phyloP scores from a whole-genome alignment of 1,140 invertebrate species.

The Helicoverpa zea region DNA sequence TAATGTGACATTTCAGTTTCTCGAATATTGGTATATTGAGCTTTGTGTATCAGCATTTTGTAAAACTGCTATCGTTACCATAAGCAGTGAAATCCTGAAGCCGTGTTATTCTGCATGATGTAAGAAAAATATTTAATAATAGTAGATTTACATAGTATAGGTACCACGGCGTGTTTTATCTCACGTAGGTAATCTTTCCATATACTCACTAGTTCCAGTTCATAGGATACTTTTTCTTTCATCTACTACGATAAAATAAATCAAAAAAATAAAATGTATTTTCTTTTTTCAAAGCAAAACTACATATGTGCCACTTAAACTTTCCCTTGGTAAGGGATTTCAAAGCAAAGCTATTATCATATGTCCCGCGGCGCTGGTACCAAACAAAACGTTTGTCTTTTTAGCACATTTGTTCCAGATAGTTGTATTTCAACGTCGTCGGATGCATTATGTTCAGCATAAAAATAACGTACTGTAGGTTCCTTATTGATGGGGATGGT shows the following conservation, averaged over 20 bases:
- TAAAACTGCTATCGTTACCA: too few relatives aligned
- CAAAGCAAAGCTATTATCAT: slow-evolving; percentile 77
- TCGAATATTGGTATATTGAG: neutral
- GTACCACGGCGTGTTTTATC: too few relatives aligned
- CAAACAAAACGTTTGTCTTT: slow-evolving; percentile 83
- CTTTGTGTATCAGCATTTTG: too few relatives aligned
- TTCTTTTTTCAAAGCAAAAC: neutral
- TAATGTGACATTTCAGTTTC: neutral
- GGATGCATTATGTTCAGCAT: slow-evolving; percentile 70
- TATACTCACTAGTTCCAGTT: too few relatives aligned
- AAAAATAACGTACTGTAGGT: slow-evolving; percentile 68
- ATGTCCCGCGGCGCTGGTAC: slow-evolving; percentile 70
- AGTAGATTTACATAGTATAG: too few relatives aligned
- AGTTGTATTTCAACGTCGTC: slow-evolving; percentile 75
- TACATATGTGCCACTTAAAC: slow-evolving; percentile 2
- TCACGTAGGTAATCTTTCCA: too few relatives aligned
- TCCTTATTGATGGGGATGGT: neutral
- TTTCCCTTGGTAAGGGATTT: slow-evolving; percentile 58
- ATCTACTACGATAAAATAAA: neutral
- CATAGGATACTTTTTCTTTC: neutral
- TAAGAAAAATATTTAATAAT: too few relatives aligned
- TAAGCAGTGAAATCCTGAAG: too few relatives aligned
- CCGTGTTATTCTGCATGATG: too few relatives aligned
- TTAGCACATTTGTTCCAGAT: slow-evolving; percentile 83
- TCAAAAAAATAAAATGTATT: neutral